Percentiles rank a stretch among this genome's conserved stretches.
Conservation (phyloP, 1,140 invertebrate species). For the Gonioctena quinquepunctata region DNA sequence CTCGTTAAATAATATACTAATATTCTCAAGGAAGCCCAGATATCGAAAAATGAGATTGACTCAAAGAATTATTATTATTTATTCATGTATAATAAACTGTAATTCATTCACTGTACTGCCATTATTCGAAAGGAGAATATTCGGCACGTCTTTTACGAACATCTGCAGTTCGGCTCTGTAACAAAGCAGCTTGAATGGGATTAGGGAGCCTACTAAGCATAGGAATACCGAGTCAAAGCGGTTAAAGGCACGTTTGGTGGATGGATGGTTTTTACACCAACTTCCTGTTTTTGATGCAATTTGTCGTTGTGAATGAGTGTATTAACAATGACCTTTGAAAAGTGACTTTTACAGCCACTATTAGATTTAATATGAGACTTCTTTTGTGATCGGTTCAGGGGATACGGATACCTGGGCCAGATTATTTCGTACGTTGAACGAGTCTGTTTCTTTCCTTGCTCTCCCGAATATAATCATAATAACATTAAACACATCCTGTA, state of each 20-base stretch:
- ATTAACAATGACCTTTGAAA: constrained; percentile 52
- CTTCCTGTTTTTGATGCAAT: constrained; percentile 56
- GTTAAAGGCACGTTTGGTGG: constrained; percentile 42
- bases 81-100: no score
- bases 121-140: no score
- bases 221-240: constrained; percentile 45
- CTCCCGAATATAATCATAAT: no score
- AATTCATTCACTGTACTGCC: no score
- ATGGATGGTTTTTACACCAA: constrained; percentile 53
- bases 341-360: constrained; percentile 52
- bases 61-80: no score
- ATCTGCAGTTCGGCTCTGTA: constrained; percentile 31
- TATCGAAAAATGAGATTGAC: no score
- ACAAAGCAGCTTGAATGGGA: constrained; percentile 39
- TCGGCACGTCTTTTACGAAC: no score
- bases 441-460: no score
- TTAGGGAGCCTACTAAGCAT: constrained; percentile 40
- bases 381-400: constrained; percentile 40
- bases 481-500: no score
- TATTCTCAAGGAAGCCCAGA: no score
- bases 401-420: constrained; percentile 42
- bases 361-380: constrained; percentile 51
- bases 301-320: constrained; percentile 51
- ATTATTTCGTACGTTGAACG: constrained; percentile 46
- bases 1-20: no score